Conservation (phyloP, 2,113 vertebrate species). For the Bubo bubo region DNA sequence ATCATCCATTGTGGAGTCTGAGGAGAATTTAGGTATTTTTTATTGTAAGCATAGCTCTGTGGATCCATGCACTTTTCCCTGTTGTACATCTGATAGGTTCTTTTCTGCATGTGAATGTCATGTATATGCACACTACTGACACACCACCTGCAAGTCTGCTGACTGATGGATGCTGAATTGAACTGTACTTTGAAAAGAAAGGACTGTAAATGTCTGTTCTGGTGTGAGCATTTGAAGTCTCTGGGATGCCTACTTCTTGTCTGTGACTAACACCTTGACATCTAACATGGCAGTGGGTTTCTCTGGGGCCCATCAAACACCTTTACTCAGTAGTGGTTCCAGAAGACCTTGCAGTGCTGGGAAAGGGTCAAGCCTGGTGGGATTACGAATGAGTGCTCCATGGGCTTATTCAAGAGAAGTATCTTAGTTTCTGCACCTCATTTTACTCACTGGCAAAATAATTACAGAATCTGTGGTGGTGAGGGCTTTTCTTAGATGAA, state of each 20-base stretch:
- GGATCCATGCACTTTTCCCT: accelerated
- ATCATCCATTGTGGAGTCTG: not conserved
- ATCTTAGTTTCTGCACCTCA: not conserved
- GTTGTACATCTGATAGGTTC: not conserved
- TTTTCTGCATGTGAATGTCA: accelerated
- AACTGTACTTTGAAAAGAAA: not conserved
- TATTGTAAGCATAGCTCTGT: not conserved
- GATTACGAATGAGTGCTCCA: not conserved
- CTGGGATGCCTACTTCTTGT: not conserved
- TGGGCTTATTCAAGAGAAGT: not conserved
- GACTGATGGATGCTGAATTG: not conserved
- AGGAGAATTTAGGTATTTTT: not conserved
- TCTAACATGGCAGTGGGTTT: not conserved
- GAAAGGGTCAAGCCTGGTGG: not conserved
- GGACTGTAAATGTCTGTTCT: not conserved
- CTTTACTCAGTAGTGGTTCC: not conserved
- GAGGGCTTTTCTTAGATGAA: not conserved
- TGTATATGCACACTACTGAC: not conserved
- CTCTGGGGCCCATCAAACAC: not conserved
- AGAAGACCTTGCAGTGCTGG: not conserved
- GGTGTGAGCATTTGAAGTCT: not conserved
- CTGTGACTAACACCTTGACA: not conserved
- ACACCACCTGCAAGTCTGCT: not conserved
- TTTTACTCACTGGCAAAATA: not conserved
- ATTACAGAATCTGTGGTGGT: not conserved